Base-by-base conservation (phyloP, 2,113 vertebrate species). In the Neotragus moschatus region DNA sequence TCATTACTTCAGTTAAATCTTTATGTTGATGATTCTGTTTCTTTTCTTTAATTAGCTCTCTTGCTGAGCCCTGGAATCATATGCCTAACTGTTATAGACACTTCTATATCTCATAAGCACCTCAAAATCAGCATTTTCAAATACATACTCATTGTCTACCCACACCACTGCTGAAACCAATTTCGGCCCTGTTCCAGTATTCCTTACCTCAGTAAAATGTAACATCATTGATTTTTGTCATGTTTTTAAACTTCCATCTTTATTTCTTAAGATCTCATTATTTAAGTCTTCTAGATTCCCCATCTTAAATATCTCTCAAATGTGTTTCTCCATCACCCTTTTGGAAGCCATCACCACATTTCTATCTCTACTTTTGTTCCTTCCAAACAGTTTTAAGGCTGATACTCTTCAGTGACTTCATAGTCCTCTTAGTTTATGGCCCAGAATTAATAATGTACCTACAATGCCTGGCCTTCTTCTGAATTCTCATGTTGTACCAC, bases 61-160 rank as follows among this genome's bases (percentile, higher is more conserved):
- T 84, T 25, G 88, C 56, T 66, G 77, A 88, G 47, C 19, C 87
- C 19, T 26, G 94, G 63, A 97, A 39, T 9, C 13, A 92, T 79
- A 82, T 1, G 90, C 9, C 39, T 55, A 51, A 53, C 49, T 56
- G 51, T 39, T 92, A 61, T 70, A 25, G 28, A 25, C 66, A 94
- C 5, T 66, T 88, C 4, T 10, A 51, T 30, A 51, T 79, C 43
- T 92, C 36, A 17, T 10, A 28, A 70, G 30, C 28, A 88, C 14
- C 16, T 77, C 84, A 91, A 82, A 63, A 79, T 77, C n/a, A 75
- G 19, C 80, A 81, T 94, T 97, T 96, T 82, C 21, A 95, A 61
- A 73, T 55, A 17, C 10, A 85, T 75, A 85, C 45, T 94, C n/a
- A 86, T 90, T 77, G 7, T 60, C 55, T 94, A 94, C 12, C 9